These are phyloP conservation scores for Pionites leucogaster DNA, from an alignment of 2,113 vertebrate species.

Conservation along the genomic window DNA sequence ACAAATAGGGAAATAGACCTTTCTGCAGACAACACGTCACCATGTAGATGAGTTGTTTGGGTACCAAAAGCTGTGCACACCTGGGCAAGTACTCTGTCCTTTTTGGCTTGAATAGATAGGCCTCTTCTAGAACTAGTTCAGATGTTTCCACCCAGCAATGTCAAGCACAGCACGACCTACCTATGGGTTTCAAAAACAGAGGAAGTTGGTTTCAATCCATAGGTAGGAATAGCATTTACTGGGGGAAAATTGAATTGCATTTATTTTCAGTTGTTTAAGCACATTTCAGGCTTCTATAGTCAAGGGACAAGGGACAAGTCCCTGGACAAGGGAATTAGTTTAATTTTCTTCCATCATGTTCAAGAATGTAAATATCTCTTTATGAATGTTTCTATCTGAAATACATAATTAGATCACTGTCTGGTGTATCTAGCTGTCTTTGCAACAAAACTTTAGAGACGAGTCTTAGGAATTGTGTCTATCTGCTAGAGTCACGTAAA, in stretches of 20 bases:
- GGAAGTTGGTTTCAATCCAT: neutral
- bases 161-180: neutral
- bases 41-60: neutral
- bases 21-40: neutral
- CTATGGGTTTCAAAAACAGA: neutral
- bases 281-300: neutral
- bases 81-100: rapidly evolving
- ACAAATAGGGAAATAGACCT: neutral
- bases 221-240: neutral
- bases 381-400: neutral
- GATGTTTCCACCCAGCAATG: neutral
- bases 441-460: neutral
- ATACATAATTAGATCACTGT: neutral
- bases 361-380: neutral
- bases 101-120: neutral
- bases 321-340: neutral
- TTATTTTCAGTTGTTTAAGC: neutral
- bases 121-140: neutral
- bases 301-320: neutral
- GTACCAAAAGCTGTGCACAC: neutral
- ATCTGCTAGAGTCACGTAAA: neutral
- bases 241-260: rapidly evolving
- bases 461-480: neutral
- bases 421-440: neutral
- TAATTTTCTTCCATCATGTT: neutral